Percentiles rank a stretch among this genome's conserved stretches.
Evolutionary conservation across 2,888 invertebrate genomes (phyloP).

Genomic region (Panzeria rudis): DNA sequence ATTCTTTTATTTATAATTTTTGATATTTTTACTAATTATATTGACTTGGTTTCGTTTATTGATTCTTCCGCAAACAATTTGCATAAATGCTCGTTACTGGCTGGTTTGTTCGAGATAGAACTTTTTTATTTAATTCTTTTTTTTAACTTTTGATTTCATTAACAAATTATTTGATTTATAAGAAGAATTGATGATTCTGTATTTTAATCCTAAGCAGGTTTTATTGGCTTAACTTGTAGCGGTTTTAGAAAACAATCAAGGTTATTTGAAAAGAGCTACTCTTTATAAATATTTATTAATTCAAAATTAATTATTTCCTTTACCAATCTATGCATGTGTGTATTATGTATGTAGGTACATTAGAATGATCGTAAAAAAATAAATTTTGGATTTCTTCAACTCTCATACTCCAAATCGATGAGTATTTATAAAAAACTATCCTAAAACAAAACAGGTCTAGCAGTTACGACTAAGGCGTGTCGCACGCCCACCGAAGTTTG

Average conservation of each 20-base stretch:
- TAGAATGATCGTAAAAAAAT: no score
- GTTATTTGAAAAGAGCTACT: constrained; percentile 27
- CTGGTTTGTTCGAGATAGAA: constrained; percentile 4
- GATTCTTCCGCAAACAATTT: constrained; percentile 57
- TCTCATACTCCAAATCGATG: no score
- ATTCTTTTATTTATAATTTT: constrained; percentile 10
- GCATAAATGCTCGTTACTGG: constrained; percentile 44
- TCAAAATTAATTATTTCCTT: background rate
- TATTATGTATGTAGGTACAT: no score
- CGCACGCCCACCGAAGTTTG: no score
- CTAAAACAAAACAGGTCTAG: no score
- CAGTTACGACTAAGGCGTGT: no score
- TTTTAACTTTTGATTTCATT: constrained; percentile 5
- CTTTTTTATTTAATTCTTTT: background rate
- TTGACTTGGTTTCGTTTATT: constrained; percentile 29
- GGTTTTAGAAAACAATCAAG: constrained; percentile 36
- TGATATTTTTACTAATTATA: background rate
- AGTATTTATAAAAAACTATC: no score
- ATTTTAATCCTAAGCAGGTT: constrained; percentile 41
- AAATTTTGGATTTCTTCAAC: no score
- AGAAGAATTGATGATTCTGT: constrained; percentile 19
- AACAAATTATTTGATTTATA: constrained; percentile 1
- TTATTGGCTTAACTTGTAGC: constrained; percentile 19
- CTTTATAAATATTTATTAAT: background rate
- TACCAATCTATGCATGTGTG: background rate